Evolutionary conservation across 1,140 invertebrate genomes (phyloP).

Genomic region (Riptortus pedestris): DNA sequence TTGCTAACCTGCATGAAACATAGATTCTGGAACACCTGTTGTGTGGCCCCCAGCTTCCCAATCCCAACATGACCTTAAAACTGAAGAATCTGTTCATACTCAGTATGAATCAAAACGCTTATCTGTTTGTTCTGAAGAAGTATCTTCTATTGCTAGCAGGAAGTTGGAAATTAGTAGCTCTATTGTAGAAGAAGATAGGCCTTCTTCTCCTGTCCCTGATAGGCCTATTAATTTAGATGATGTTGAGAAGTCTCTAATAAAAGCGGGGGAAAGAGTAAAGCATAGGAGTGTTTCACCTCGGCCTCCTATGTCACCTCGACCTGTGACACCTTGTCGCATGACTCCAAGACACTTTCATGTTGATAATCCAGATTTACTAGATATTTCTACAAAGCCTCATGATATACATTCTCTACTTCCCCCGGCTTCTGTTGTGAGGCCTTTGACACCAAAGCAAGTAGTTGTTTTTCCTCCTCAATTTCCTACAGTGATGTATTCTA

Average conservation of each 20-base stretch:
- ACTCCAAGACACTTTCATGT: background rate
- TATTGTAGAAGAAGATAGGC: slow-evolving; percentile 14
- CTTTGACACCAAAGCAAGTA: slow-evolving; percentile 28
- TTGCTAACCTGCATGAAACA: slow-evolving; percentile 3
- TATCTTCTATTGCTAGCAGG: slow-evolving; percentile 25
- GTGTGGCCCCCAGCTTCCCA: slow-evolving; percentile 21
- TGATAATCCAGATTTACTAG: slow-evolving; percentile 21
- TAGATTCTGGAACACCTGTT: slow-evolving; percentile 11
- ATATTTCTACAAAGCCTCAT: slow-evolving; percentile 26
- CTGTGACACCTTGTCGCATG: background rate
- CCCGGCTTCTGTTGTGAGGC: slow-evolving; percentile 25
- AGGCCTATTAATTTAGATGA: background rate
- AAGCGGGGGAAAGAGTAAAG: background rate
- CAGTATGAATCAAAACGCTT: slow-evolving; percentile 25
- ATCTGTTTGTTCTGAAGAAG: slow-evolving; percentile 31
- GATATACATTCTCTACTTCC: slow-evolving; percentile 27
- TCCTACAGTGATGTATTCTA: slow-evolving; percentile 20
- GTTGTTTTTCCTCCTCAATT: slow-evolving; percentile 32
- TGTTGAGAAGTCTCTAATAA: slow-evolving; percentile 14
- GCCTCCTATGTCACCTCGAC: background rate
- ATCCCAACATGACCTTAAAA: background rate
- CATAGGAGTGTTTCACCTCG: background rate
- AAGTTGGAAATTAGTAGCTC: background rate
- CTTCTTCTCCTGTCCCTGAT: slow-evolving; percentile 25
- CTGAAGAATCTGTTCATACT: background rate